Base-by-base conservation (phyloP, 2,797 vertebrate species). In the Catostomus latipinnis region DNA sequence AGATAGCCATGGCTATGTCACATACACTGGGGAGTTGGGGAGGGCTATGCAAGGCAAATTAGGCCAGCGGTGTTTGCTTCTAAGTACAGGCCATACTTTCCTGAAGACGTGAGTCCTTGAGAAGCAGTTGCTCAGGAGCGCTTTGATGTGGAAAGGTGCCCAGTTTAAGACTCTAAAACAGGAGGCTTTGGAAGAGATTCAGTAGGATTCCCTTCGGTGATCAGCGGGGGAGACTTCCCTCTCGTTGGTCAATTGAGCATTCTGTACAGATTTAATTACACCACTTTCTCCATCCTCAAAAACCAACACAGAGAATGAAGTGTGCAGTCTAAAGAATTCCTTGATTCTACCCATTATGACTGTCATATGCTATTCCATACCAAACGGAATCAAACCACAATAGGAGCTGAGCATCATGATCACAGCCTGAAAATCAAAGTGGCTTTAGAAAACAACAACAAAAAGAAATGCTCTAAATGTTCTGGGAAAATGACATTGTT, bases 91-190 rank as follows among this genome's bases (percentile, higher is more conserved):
- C 92, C 91, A 93, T 94, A 93, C 91, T 93, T 92, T 92, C 90
- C 90, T 89, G 84, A 87, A 93, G 91, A 90, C 89, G 87, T 88
- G 90, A 88, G 90, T 91, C 91, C 90, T 90, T 90, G 88, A 92
- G 92, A 92, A 82, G 82, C 50, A 56, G 87, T 83, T 70, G 75
- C 86, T 88, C 85, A 82, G 85, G 81, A 63, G 61, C 34, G 90
- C 93, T 94, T 93, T 94, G 93, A 95, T 93, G 92, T 92, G 81
- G 87, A 90, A 94, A 90, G 90, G 91, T 92, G 88, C 76, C 88
- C 81, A 70, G 90, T 80, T 87, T 86, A 88, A 80, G 82, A 86
- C 77, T 88, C 76, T 80, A 85, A 91, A 92, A 90, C 90, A 87
- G 90, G 87, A 90, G 88, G 87, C 91, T 92, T 90, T 88, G 86